These are phyloP conservation scores for Salpingus planirostris DNA, from an alignment of 2,888 invertebrate genomes.

Conservation along the genomic window DNA sequence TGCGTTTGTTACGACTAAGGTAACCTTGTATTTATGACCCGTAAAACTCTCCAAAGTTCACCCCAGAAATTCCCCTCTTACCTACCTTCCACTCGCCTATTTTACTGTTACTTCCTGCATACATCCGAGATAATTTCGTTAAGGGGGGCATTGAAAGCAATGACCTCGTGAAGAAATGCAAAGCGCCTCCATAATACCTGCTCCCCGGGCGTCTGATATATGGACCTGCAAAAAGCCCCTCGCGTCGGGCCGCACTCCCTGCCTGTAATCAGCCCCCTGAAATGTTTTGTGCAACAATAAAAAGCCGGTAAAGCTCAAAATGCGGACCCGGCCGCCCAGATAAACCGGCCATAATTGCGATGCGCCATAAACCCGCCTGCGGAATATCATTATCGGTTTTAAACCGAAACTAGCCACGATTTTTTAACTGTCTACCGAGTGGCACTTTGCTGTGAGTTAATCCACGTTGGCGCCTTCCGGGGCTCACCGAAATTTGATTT, in stretches of 20 bases:
- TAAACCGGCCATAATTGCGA: constrained; percentile 8
- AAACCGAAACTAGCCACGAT: too few relatives aligned
- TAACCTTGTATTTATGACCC: constrained; percentile 17
- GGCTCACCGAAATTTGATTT: not conserved
- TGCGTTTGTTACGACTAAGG: constrained; percentile 12
- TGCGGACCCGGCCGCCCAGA: constrained; percentile 4
- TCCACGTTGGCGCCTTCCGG: not conserved
- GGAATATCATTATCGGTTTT: too few relatives aligned
- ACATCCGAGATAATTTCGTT: constrained; percentile 23
- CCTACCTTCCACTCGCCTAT: constrained; percentile 17
- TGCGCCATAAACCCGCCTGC: too few relatives aligned
- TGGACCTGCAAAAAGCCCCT: constrained; percentile 19
- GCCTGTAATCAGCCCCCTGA: constrained; percentile 22
- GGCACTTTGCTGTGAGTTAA: too few relatives aligned
- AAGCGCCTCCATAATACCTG: constrained; percentile 21
- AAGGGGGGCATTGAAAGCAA: constrained; percentile 25
- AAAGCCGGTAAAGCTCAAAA: constrained; percentile 7
- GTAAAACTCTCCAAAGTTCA: constrained; percentile 12
- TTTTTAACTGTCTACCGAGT: too few relatives aligned
- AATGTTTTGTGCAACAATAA: constrained; percentile 21
- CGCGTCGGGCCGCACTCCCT: constrained; percentile 18
- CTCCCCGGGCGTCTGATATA: constrained; percentile 17
- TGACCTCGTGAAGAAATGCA: constrained; percentile 22
- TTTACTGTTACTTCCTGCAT: constrained; percentile 21
- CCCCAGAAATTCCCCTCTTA: constrained; percentile 1